phyloP scores from a whole-genome alignment of 2,113 vertebrate genomes.

The Aepyceros melampus region DNA sequence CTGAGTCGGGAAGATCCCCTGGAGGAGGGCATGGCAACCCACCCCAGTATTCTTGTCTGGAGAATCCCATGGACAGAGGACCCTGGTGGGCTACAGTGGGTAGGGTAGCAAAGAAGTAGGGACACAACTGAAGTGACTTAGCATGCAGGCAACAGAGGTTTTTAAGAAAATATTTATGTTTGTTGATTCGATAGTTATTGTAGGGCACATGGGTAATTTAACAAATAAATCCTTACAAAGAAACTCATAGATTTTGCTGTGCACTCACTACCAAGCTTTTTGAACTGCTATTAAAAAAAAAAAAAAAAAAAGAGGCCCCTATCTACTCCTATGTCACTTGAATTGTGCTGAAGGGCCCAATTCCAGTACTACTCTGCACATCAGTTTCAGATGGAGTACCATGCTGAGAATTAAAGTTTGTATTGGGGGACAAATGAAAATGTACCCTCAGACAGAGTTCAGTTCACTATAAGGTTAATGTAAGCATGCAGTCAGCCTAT shows the following conservation, averaged over 20 bases:
- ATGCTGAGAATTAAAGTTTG: conserved; percentile 46
- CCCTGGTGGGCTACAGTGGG: background rate
- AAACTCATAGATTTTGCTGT: background rate
- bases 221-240: background rate
- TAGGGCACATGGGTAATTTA: background rate
- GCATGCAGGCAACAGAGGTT: background rate
- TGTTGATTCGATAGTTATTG: background rate
- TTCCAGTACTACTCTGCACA: background rate
- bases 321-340: background rate
- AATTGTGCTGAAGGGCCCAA: background rate
- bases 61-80: background rate
- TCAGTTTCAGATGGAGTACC: background rate
- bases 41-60: background rate
- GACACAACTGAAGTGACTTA: background rate
- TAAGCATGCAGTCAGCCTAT: background rate
- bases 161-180: conserved; percentile 22
- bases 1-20: background rate
- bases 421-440: conserved; percentile 20
- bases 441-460: conserved; percentile 1
- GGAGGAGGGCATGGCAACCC: background rate
- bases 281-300: background rate
- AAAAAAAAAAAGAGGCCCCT: background rate
- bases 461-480: background rate
- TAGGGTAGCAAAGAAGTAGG: background rate
- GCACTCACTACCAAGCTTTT: background rate